A percentile compares a stretch with the other conserved stretches of the same genome.
These are phyloP conservation scores for Scaptomyza polygonia DNA, from an alignment of 2,888 invertebrate genomes.

Conservation along the genomic window DNA sequence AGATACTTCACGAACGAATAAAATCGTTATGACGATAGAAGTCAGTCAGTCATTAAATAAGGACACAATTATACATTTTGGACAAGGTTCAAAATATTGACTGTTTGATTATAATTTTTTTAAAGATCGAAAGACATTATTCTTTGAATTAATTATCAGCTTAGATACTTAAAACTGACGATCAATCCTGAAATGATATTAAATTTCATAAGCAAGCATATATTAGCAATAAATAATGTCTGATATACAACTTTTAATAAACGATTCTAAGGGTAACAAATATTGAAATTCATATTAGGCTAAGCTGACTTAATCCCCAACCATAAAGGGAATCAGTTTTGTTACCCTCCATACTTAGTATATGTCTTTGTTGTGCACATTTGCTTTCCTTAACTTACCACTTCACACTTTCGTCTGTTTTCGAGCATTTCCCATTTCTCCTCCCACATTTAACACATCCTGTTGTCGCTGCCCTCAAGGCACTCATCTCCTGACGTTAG, in stretches of 20 bases:
- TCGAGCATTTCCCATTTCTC: conserved; percentile 34
- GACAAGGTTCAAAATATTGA: too few species aligned
- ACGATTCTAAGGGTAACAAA: neutral
- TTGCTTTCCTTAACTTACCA: conserved; percentile 37
- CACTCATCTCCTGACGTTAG: conserved; percentile 56
- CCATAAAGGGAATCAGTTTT: conserved; percentile 1
- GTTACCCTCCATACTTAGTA: conserved; percentile 6
- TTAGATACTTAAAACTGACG: too few species aligned
- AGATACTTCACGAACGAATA: too few species aligned
- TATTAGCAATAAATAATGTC: neutral
- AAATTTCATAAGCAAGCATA: neutral
- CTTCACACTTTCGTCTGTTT: conserved; percentile 45
- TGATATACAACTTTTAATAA: neutral
- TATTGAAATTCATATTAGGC: neutral
- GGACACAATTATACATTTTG: too few species aligned
- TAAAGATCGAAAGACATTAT: too few species aligned
- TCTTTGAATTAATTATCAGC: too few species aligned
- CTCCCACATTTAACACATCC: conserved; percentile 62
- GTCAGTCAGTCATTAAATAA: too few species aligned
- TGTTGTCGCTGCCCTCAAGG: conserved; percentile 54
- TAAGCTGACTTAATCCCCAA: neutral
- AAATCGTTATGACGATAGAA: too few species aligned
- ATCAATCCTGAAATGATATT: neutral
- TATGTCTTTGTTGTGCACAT: conserved; percentile 31
- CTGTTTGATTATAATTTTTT: too few species aligned